phyloP scores from a whole-genome alignment of 2,888 invertebrate species.

The Drosophila subquinaria region DNA sequence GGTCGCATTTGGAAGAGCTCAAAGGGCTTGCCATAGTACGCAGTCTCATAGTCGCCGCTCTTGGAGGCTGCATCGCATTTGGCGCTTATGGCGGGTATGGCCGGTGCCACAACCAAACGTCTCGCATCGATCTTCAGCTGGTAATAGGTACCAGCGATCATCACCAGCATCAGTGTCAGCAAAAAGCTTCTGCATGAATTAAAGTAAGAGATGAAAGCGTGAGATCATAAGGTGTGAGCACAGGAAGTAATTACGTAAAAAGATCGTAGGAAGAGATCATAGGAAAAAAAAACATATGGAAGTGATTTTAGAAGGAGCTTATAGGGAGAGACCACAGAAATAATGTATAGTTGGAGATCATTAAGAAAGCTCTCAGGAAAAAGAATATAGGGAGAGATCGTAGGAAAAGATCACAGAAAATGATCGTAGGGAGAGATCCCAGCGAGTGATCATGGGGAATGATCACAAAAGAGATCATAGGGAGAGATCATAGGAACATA shows the following conservation, averaged over 20 bases:
- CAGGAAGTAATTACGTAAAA: background rate
- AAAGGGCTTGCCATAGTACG: constrained; percentile 81
- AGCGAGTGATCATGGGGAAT: background rate
- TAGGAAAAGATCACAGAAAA: background rate
- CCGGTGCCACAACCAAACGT: constrained; percentile 55
- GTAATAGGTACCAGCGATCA: constrained; percentile 89
- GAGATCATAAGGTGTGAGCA: background rate
- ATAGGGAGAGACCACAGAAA: background rate
- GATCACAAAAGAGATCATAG: fast-evolving
- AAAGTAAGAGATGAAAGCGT: background rate
- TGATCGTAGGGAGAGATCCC: background rate
- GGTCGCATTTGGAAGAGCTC: constrained; percentile 85
- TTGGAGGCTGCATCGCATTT: constrained; percentile 68
- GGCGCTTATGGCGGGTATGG: constrained; percentile 78
- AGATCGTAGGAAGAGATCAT: background rate
- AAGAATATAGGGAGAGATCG: background rate
- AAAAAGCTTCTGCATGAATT: constrained; percentile 71
- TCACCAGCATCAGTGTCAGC: constrained; percentile 77
- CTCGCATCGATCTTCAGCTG: constrained; percentile 86
- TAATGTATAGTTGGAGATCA: background rate
- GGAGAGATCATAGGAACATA: background rate
- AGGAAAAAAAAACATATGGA: background rate
- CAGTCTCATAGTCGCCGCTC: constrained; percentile 76
- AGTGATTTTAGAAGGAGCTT: background rate
- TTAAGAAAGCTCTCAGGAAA: background rate